A percentile compares a stretch with the other conserved stretches of the same genome.
Evolutionary conservation across 2,888 invertebrate genomes (phyloP).

Genomic region (Tipula helvola): DNA sequence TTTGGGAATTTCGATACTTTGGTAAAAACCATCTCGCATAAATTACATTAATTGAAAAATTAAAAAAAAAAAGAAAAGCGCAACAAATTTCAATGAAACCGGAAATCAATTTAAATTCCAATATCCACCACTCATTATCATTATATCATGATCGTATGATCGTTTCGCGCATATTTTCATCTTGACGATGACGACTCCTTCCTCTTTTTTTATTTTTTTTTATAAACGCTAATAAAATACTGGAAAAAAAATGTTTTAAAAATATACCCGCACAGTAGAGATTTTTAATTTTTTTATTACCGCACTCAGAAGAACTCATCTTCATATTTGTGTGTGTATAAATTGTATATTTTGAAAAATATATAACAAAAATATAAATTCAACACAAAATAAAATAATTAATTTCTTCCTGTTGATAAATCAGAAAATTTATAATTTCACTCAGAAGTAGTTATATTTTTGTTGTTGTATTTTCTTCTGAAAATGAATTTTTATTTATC

Average conservation of each 20-base stretch:
- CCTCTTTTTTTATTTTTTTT: background rate
- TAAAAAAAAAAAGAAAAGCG: background rate
- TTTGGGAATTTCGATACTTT: background rate
- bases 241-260: background rate
- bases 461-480: background rate
- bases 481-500: background rate
- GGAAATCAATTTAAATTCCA: background rate
- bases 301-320: background rate
- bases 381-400: background rate
- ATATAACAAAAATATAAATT: background rate
- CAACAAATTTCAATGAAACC: background rate
- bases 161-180: background rate
- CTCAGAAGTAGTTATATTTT: background rate
- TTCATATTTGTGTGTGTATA: background rate
- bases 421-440: background rate
- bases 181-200: background rate
- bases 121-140: background rate
- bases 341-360: background rate
- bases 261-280: background rate
- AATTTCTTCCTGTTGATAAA: conserved; percentile 4
- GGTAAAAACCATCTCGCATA: background rate
- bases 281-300: background rate
- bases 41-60: background rate
- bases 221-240: background rate
- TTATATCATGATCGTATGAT: background rate